Base-by-base conservation (phyloP, 2,888 invertebrate genomes). In the Phytoseiulus persimilis region DNA sequence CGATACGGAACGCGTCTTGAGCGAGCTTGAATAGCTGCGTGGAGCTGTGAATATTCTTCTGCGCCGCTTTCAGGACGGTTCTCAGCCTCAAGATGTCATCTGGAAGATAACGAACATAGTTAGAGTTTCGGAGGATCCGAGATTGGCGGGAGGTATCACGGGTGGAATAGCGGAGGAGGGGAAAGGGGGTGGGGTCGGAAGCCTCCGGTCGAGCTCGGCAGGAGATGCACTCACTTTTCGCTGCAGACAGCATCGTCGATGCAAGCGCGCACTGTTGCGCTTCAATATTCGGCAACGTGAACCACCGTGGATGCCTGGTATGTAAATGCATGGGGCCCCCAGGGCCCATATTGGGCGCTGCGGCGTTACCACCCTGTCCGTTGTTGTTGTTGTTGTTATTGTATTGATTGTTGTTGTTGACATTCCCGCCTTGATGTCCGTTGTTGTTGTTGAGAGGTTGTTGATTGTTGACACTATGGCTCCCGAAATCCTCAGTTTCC, bases 11-110 rank as follows among this genome's bases (percentile, higher is more conserved):
- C 90, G 96, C 96, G 93, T 96, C 96, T 93, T 96, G 96, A 90
- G 96, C 96, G 90, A 96, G 93, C 91, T 96, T 95, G 94, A 96
- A 96, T 92, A 96, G 94, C 93, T 96, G 96, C 89, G 96, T 95
- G 6, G 96, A 96, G 91, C 95, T 96, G 91, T 96, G 96, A 91
- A 96, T 96, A 94, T 96, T 96, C 45, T 95, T 93, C 92, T 95
- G 95, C 18, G 96, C 95, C 32, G 96, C 95, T 92, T 95, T 96
- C 89, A 96, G 93, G 23, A 96, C 96, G 0, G 95, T 95, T 5
- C 95, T 94, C 90, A 96, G 93, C 0, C 96, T 94, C 90, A 94
- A 94, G 0, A 95, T 94, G 92, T 95, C 95, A 91, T 95, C 95
- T 92, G 91, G 6, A 90, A 91, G 90, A 90, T 90, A 31, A 90